Evolutionary conservation across 2,797 vertebrate species (phyloP), one percentile per base, ranked within the genome.

Genomic region (Ficedula albicollis): DNA sequence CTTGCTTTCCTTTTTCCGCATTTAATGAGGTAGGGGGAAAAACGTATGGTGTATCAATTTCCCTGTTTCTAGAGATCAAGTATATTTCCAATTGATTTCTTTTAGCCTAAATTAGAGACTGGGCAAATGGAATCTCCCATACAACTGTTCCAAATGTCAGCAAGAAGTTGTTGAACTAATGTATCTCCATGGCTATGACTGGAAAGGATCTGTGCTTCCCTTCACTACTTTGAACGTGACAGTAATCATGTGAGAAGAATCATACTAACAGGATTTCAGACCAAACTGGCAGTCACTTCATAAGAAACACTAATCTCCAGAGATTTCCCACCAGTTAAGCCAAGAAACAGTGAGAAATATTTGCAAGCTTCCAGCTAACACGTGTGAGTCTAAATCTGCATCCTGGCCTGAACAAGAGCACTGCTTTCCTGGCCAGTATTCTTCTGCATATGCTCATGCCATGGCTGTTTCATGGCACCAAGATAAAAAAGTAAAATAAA

Each of bases 311-410:
- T 95, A 94, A 95, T 96, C 77, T 94, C 77, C 84, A 69, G 63
- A 91, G 27, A 92, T 89, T 96, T 95, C 89, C 85, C 82, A 94
- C 69, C 79, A 48, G 73, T 93, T 91, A 78, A 89, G 82, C 92
- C 94, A 95, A 96, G 52, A 94, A 95, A 93, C 87, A 93, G 92
- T 36, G n/a, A 93, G 94, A 91, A 97, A 56, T 87, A 59, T 87
- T 92, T 87, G 78, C 62, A 88, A 75, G 43, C 38, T 89, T 94
- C 86, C 79, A 93, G 56, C 78, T 89, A 87, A 62, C 73, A 85
- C 17, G 15, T 72, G 39, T 59, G 73, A 86, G 36, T 83, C 72
- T 89, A 59, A 94, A 83, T 80, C 84, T 43, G 60, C 66, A 51
- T 38, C 63, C 30, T 92, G 72, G 46, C 22, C 44, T 63, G 59